Percentiles rank a stretch among this genome's conserved stretches.
Evolutionary conservation across 2,797 vertebrate species (phyloP).

Genomic region (Eupleurogrammus muticus): DNA sequence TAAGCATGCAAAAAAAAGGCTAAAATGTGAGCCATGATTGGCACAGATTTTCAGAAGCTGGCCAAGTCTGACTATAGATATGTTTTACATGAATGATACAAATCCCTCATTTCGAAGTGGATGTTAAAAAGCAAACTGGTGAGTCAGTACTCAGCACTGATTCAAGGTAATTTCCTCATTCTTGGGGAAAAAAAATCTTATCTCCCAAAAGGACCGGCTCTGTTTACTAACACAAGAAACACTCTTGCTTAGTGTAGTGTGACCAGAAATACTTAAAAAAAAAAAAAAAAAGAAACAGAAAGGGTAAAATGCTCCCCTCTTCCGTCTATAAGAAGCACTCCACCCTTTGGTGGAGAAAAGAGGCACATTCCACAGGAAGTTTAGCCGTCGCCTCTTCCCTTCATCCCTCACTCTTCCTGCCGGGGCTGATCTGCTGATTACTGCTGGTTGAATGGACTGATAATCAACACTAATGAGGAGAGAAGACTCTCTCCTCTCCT

Average conservation of each 20-base stretch:
- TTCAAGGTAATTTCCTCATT: conserved; percentile 49
- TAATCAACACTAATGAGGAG: conserved; percentile 72
- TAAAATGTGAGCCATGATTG: conserved; percentile 44
- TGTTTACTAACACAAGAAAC: conserved; percentile 66
- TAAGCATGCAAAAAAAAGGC: background rate
- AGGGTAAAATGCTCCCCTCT: conserved; percentile 62
- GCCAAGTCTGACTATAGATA: conserved; percentile 15
- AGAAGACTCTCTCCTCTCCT: conserved; percentile 32
- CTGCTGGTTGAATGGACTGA: conserved; percentile 70
- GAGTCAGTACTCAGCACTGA: background rate
- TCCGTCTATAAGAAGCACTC: conserved; percentile 60
- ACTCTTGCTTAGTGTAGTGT: conserved; percentile 46
- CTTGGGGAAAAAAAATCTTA: conserved; percentile 39
- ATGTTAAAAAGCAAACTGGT: background rate
- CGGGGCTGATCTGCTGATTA: conserved; percentile 77
- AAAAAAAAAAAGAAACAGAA: conserved; percentile 42
- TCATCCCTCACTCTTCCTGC: conserved; percentile 79
- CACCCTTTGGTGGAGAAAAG: conserved; percentile 64
- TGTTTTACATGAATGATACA: conserved; percentile 6
- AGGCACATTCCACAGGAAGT: conserved; percentile 82
- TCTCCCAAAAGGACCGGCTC: conserved; percentile 40
- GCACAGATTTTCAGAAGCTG: conserved; percentile 35
- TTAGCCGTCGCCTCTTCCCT: conserved; percentile 75
- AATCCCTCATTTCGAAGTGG: background rate
- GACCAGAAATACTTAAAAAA: conserved; percentile 38